Evolutionary conservation across 1,140 invertebrate species (phyloP), one percentile per base, ranked within the genome.

Genomic region (Ganaspis sp.): DNA sequence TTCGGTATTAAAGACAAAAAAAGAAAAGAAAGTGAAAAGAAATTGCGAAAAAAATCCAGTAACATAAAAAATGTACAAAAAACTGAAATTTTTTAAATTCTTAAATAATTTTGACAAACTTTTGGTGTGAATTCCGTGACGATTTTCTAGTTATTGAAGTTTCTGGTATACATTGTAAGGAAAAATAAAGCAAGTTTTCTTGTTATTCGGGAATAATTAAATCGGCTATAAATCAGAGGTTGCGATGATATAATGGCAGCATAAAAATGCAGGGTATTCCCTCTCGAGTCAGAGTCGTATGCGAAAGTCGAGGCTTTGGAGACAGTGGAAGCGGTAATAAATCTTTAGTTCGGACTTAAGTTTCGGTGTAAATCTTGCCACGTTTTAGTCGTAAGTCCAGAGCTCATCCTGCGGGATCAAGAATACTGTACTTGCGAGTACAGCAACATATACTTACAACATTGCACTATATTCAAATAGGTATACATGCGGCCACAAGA

Each of bases 351-450:
- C 78, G 80, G 88, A 89, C 87, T 89, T 87, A 90, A 91, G 87
- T 90, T 90, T 85, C 85, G 77, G 83, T 85, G 87, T 90, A 91
- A 91, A 91, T 91, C 90, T 90, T 86, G 77, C 87, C 90, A 90
- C 90, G 90, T 91, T 91, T 90, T 88, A 89, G 88, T 88, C 86
- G 84, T 91, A 91, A 91, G 89, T 90, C 88, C 89, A 77, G 85
- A 85, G 85, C 87, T 91, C 88, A 89, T 88, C 84, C 87, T 78
- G 80, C 77, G 84, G 90, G 89, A 90, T 90, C 89, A 90, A 80
- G 87, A 84, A 85, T 85, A 85, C 77, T 83, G 82, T 81, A 88
- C 86, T 87, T 83, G 86, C 75, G 73, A 87, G 83, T 84, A 81
- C 80, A 86, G 86, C 80, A 81, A 82, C 85, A 83, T 84, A 85